Evolutionary conservation across 2,113 vertebrate genomes (phyloP), one percentile per base, ranked within the genome.

Genomic region (Oenanthe melanoleuca): DNA sequence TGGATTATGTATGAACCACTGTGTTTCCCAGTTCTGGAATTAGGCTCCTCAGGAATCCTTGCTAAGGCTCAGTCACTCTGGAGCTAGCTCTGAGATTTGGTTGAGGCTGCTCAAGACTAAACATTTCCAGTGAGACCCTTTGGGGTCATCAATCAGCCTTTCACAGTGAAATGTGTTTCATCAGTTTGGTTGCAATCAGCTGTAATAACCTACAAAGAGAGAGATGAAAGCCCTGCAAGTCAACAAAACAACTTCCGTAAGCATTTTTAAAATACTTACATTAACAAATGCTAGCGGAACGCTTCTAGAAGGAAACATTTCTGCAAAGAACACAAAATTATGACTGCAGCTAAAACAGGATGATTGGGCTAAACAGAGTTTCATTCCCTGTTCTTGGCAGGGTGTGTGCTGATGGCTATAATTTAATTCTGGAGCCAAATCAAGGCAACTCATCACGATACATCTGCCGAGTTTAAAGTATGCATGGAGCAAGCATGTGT

Each of bases 381-480:
- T 72, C 63, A 69, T 69, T 71, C 77, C 65, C 16, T 87, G 13
- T 7, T 96, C 80, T 86, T 96, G 93, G 89, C 87, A 95, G 47
- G 38, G 52, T 89, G 60, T 57, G 61, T 91, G 56, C 65, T 93
- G 87, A 91, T 93, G 74, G 79, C 77, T 92, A 55, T 78, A 97
- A 97, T 94, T 97, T 97, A 94, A 80, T 88, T 79, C 93, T 91
- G 95, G 89, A 95, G 89, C 60, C 65, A 92, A 78, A 91, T 95
- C 88, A 78, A 92, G 82, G 71, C 80, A 92, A 85, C 55, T 80
- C 85, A 93, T 95, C 59, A 40, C 80, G 90, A 95, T 59, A 91
- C 74, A 88, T 95, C 73, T 97, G 63, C 57, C 94, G 87, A 95
- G 90, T 83, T 97, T 87, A 81, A 45, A 65, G 95, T 95, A 70